Evolutionary conservation across 1,140 invertebrate species (phyloP), one percentile per base, ranked within the genome.

Genomic region (Leptinotarsa defecta): DNA sequence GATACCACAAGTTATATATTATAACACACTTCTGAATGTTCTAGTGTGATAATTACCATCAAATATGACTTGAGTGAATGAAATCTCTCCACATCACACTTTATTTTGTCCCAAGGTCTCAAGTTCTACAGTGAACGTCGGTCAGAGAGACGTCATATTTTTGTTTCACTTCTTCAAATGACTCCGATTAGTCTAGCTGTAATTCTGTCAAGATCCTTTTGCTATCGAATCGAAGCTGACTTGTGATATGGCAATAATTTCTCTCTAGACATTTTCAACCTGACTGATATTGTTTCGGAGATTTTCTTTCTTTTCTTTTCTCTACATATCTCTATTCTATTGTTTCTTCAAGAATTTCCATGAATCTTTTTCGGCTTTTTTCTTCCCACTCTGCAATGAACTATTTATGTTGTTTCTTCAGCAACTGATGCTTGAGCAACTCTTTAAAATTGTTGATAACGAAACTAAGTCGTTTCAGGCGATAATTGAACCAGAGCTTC

Each of bases 381-480:
- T 71, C 74, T 57, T 82, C 48, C 83, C 79, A 79, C 71, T 74
- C 48, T 72, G 77, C 77, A 71, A 85, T 13, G 11, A 48, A n/a
- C 78, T 78, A 73, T 57, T 77, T 49, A 76, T 74, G 77, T 85
- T 86, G 19, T 81, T 80, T 63, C 82, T 86, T 73, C 76, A 85
- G 75, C 79, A 76, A 76, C 81, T 81, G 52, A 48, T 80, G 85
- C 82, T 86, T 71, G 62, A 74, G 62, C 49, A 85, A 81, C 77
- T 85, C 87, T 15, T 90, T 90, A 84, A 88, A 91, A 65, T 86
- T 87, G 80, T 90, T 88, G 43, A 91, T 77, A n/a, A 90, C 84
- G 78, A 89, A 82, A 22, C 89, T 89, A 27, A 74, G 82, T n/a
- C 69, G 74, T 63, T 76, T 79, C 80, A 84, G 87, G 3, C 88